phyloP scores from a whole-genome alignment of 1,140 invertebrate species.

The Drosophila melanica region DNA sequence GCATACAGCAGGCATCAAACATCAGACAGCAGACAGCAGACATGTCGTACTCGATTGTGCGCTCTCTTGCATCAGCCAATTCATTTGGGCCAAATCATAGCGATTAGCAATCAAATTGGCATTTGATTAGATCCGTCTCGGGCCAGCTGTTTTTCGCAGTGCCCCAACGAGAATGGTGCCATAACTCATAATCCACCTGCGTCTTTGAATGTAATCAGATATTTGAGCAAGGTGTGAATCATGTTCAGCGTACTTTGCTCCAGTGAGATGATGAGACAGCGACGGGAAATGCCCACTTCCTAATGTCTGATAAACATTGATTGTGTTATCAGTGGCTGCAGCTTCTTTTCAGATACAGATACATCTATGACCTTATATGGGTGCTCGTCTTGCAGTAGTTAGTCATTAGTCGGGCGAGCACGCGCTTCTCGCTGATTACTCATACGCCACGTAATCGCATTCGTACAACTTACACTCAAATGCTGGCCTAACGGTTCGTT shows the following conservation, averaged over 20 bases:
- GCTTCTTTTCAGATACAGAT: conserved; percentile 7
- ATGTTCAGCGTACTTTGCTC: conserved; percentile 16
- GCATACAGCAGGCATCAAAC: conserved; percentile 4
- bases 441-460: conserved; percentile 71
- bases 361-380: conserved; percentile 26
- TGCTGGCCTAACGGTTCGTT: conserved; percentile 13
- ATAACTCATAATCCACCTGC: background rate
- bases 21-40: conserved; percentile 2
- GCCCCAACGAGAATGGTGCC: background rate
- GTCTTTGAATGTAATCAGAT: conserved; percentile 11
- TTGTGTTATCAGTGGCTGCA: conserved; percentile 11
- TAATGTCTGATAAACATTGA: conserved; percentile 6
- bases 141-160: conserved; percentile 22
- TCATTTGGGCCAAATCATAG: conserved; percentile 12
- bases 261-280: conserved; percentile 4
- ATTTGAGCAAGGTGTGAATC: conserved; percentile 23
- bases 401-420: conserved; percentile 27
- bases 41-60: conserved; percentile 4
- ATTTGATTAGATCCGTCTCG: conserved; percentile 33
- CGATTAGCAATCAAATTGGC: conserved; percentile 35
- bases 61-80: conserved; percentile 72
- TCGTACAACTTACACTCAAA: background rate
- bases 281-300: conserved; percentile 13
- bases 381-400: background rate
- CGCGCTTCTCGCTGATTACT: conserved; percentile 51